Evolutionary conservation across 1,140 invertebrate genomes (phyloP), one percentile per base, ranked within the genome.

Genomic region (Bombus sibiricus): DNA sequence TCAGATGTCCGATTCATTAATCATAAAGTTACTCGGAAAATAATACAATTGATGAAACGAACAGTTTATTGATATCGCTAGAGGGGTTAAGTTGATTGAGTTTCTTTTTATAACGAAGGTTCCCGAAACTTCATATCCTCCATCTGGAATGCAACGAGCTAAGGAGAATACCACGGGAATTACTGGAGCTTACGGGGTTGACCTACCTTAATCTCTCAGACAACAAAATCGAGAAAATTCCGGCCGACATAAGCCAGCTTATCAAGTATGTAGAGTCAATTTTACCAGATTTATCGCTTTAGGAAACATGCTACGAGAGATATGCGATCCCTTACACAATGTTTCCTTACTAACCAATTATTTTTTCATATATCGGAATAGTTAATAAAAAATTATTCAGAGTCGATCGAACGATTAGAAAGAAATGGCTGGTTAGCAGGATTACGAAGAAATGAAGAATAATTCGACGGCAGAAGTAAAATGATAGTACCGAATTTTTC

Each of bases 151-250:
- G 95, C 53, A 97, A 97, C 89, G 94, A 95, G 71, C 95, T 97
- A 53, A 93, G 94, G 59, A 91, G 93, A 10, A 93, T 97, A 81
- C 97, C 97, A 0, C 92, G 92, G 22, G 96, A 96, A 87, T 93
- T 97, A 59, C 94, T 97, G 88, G 93, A 95, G 71, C 93, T 97
- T 41, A 93, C 93, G 4, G 93, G 95, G 3, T 93, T 97, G 69
- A 96, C 96, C n/a, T 95, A 96, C 66, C 95, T 97, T 72, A 96
- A 97, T 93, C 93, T 97, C n/a, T 97, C 97, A 57, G 96, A 97
- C 92, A 97, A 97, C 91, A 95, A 95, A 86, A 96, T 97, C 64
- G 92, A 95, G 74, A 95, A 96, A 78, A 90, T 97, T 75, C 97
- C 97, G 2, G 92, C 95, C 41, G 96, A 96, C 91, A 96, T 97